Evolutionary conservation across 2,888 invertebrate species (phyloP).

Genomic region (Mythimna lalbum): DNA sequence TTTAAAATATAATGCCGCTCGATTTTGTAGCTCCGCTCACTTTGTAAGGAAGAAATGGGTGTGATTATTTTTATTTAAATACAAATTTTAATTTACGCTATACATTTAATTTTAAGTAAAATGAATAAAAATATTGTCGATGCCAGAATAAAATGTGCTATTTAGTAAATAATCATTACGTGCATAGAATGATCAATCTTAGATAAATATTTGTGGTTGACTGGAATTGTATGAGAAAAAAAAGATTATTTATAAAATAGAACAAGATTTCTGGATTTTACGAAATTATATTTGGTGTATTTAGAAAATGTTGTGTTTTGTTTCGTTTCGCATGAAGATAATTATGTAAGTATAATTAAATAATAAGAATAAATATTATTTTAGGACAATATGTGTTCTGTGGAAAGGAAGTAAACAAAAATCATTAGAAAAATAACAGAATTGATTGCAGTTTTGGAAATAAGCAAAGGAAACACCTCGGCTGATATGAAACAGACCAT

Average conservation of each 20-base stretch:
- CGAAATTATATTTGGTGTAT: background rate
- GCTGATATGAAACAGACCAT: background rate
- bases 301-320: background rate
- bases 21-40: constrained; percentile 21
- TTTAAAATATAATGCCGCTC: constrained; percentile 17
- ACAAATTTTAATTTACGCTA: background rate
- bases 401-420: background rate
- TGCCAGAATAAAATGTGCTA: constrained; percentile 24
- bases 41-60: constrained; percentile 25
- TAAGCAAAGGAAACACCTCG: constrained; percentile 8
- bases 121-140: background rate
- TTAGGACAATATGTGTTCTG: constrained; percentile 42
- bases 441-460: background rate
- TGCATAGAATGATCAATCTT: constrained; percentile 14
- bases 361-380: constrained; percentile 21
- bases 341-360: constrained; percentile 9
- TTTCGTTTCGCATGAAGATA: constrained; percentile 3
- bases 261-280: background rate
- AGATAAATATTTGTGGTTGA: background rate
- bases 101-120: constrained; percentile 14
- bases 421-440: constrained; percentile 7
- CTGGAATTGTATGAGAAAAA: background rate
- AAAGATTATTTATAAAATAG: constrained; percentile 34
- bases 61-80: constrained; percentile 40
- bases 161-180: constrained; percentile 36